Evolutionary conservation across 2,113 vertebrate genomes (phyloP), one percentile per base, ranked within the genome.

Genomic region (Oostethus manadensis): DNA sequence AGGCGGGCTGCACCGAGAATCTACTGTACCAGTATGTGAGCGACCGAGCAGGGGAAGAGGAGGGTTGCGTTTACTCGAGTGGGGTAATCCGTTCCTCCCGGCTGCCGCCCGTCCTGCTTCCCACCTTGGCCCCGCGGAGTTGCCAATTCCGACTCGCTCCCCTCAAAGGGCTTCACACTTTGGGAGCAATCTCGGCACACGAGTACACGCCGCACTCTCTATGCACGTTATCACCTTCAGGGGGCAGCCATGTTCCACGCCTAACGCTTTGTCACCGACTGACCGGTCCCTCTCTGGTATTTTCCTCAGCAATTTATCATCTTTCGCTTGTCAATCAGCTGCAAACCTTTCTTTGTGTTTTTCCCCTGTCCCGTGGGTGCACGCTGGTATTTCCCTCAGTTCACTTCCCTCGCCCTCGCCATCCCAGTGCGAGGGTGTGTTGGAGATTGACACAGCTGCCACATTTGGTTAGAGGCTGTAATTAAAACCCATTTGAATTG

Each of bases 401-500:
- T 29, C 60, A 45, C 23, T n/a, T 38, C 50, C 42, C 21, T 15
- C 38, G 9, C 47, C 59, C 40, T 21, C 20, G 50, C 50, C 22
- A 40, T 62, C 58, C 56, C 58, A 46, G 60, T 60, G 33, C 48
- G 4, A 9, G 29, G 45, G 76, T 42, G 20, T 64, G 62, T 68
- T 66, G 51, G 60, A 87, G 85, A 85, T 82, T 85, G 83, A 84
- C 83, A 81, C 78, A 81, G 78, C 55, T 54, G 55, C 68, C 74
- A 64, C 68, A 76, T 76, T 70, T 81, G 72, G 60, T 84, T 83
- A 82, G 67, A 64, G 60, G 38, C 56, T 50, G 66, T 83, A 87
- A 87, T 87, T 84, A 77, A 85, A 85, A 71, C 76, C 84, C 71
- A 82, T 85, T 81, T 75, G 64, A 78, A 55, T 73, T 68, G 64